Evolutionary conservation across 2,888 invertebrate species (phyloP).

Genomic region (Andrena dorsata): DNA sequence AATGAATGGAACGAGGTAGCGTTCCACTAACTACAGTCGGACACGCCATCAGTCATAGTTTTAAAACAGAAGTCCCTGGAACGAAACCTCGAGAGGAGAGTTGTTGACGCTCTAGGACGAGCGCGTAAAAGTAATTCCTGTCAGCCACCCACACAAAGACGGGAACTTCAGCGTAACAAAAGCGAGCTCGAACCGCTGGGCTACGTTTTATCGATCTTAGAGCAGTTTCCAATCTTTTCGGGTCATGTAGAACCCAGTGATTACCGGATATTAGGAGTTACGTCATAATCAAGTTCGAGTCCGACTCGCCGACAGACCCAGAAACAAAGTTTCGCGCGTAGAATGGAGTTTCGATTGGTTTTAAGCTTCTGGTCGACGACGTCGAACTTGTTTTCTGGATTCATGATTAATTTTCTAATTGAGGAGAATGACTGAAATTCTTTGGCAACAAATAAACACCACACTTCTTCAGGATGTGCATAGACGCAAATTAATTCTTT

Average conservation of each 20-base stretch:
- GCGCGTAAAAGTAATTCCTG: constrained; percentile 57
- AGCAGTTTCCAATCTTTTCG: constrained; percentile 32
- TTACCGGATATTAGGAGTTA: constrained; percentile 61
- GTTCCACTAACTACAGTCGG: constrained; percentile 17
- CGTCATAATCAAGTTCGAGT: constrained; percentile 59
- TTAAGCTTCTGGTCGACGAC: constrained; percentile 5
- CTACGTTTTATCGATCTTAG: constrained; percentile 56
- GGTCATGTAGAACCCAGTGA: constrained; percentile 55
- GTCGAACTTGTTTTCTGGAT: constrained; percentile 15
- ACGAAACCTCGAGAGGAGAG: constrained; percentile 51
- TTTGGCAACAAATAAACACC: neutral
- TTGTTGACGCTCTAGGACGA: constrained; percentile 45
- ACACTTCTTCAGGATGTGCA: too few species aligned
- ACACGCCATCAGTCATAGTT: constrained; percentile 62
- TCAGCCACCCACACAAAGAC: constrained; percentile 32
- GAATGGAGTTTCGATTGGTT: constrained; percentile 49
- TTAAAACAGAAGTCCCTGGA: constrained; percentile 53
- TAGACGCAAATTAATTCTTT: too few species aligned
- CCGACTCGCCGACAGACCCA: constrained; percentile 23
- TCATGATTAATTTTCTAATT: neutral
- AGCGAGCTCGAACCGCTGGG: constrained; percentile 32
- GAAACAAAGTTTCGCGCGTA: constrained; percentile 42
- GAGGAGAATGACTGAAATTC: too few species aligned
- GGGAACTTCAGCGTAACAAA: constrained; percentile 38
- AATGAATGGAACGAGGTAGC: constrained; percentile 15